phyloP scores from a whole-genome alignment of 2,113 vertebrate genomes.

The Urocolius indicus region DNA sequence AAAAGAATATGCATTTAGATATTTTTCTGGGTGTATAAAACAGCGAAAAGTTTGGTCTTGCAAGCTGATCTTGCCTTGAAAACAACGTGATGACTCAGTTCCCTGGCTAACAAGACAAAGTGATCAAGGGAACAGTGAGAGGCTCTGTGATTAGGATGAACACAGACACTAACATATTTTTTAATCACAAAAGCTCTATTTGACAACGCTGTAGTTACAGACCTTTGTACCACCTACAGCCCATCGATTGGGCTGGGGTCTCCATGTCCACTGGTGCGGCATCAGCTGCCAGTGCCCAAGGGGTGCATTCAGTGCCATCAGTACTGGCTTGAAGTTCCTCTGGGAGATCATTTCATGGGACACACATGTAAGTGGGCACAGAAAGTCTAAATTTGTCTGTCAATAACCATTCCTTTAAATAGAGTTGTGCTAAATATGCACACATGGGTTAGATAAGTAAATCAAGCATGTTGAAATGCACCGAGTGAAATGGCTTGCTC shows the following conservation, averaged over 20 bases:
- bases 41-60: not conserved
- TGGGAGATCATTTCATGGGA: not conserved
- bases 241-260: not conserved
- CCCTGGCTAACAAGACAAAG: not conserved
- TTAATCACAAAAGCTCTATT: not conserved
- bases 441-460: not conserved
- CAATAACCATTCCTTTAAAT: not conserved
- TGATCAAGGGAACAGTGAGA: not conserved
- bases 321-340: not conserved
- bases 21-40: not conserved
- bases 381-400: not conserved
- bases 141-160: not conserved
- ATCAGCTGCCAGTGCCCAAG: not conserved
- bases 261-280: not conserved
- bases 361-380: not conserved
- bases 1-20: not conserved
- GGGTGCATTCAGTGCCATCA: not conserved
- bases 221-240: not conserved
- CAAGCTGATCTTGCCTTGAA: not conserved
- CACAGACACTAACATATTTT: not conserved
- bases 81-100: not conserved
- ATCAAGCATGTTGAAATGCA: not conserved
- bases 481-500: not conserved
- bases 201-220: not conserved
- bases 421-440: not conserved